These are phyloP conservation scores for Nycticebus coucang DNA, from an alignment of 2,113 vertebrate species.

Conservation along the genomic window DNA sequence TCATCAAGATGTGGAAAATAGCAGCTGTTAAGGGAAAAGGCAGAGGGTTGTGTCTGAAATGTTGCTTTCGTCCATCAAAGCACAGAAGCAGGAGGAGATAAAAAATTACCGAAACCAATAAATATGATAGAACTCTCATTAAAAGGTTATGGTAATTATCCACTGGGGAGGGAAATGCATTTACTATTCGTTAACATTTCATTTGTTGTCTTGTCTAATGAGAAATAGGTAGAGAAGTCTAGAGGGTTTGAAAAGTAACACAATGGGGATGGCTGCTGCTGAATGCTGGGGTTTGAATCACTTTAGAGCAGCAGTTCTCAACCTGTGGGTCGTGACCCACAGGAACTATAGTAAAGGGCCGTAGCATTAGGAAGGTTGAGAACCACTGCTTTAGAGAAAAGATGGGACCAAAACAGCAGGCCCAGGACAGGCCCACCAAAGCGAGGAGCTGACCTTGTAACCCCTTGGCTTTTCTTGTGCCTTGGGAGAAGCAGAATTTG, in stretches of 20 bases:
- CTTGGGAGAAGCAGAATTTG: neutral
- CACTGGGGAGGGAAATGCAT: neutral
- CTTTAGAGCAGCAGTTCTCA: neutral
- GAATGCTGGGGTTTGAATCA: accelerated
- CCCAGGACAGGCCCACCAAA: neutral
- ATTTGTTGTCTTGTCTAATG: constrained; percentile 37
- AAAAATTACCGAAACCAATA: constrained; percentile 38
- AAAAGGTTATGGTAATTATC: constrained; percentile 11
- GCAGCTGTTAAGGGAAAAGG: constrained; percentile 41
- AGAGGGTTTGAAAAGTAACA: constrained; percentile 9
- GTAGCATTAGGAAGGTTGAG: too few species aligned
- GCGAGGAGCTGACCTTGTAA: neutral
- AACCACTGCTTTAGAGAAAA: too few species aligned
- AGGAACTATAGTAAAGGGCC: too few species aligned
- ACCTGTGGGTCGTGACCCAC: too few species aligned
- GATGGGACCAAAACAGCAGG: neutral
- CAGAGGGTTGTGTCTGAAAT: neutral
- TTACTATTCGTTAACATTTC: neutral
- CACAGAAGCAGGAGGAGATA: constrained; percentile 6
- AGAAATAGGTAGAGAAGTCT: neutral
- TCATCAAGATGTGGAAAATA: neutral
- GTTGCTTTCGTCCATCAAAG: neutral
- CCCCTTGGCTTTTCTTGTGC: neutral
- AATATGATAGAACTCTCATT: neutral
- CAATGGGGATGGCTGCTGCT: neutral